Evolutionary conservation across 2,888 invertebrate species (phyloP), one percentile per base, ranked within the genome.

Genomic region (Leptarthrus brevirostris): DNA sequence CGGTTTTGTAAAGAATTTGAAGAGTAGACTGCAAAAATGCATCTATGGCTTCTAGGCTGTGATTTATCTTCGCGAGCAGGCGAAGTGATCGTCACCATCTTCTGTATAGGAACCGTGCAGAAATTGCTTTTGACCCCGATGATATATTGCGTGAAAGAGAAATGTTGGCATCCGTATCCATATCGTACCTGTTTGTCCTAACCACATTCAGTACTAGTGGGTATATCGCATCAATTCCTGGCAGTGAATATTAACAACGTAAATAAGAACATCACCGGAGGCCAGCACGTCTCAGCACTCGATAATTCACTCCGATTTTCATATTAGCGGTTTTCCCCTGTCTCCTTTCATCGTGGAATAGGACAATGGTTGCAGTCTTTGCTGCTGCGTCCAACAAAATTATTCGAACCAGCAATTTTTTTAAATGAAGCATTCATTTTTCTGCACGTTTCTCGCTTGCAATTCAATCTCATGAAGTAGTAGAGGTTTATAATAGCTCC

Each of bases 71-170:
- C 4, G 1, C 30, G 8, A 0, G 30, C 4, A 30, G 30, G 8
- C 30, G 30, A 56, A 14, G 14, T 56, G 56, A 30, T 34, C 56
- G 30, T 30, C 56, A 16, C 16, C 26, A 16, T 10, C 8, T 8
- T 30, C 16, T 56, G 56, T 10, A 56, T 56, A 16, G 56, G 56
- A 5, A 10, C 56, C 10, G 56, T 16, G 20, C 10, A 34, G 47
- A 66, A 66, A 66, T 20, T 16, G 47, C 66, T 47, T 66, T 47
- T 66, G 66, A 66, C 66, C 66, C 22, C 47, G 47, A 47, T 66
- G 66, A 66, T 47, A 24, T 47, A 26, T 66, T 66, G 66, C 66
- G 47, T 66, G 47, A 47, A 66, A 66, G 44, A 66, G 47, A 66
- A 66, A 66, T 47, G 47, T 30, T 54, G 26, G 26, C 56, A 14